Conservation (phyloP, 2,113 vertebrate genomes). For the Sphyrna mokarran region DNA sequence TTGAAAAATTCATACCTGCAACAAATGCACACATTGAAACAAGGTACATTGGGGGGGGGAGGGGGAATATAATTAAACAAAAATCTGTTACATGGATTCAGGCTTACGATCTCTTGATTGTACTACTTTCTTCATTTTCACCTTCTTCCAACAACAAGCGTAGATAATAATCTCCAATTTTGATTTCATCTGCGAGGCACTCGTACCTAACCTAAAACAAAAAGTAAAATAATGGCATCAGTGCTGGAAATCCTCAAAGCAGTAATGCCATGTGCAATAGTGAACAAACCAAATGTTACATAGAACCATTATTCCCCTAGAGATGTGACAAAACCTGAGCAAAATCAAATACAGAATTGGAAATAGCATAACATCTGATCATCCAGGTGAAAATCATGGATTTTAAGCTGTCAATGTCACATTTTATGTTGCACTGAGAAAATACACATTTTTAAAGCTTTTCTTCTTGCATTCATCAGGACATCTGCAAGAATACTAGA, state of each 20-base stretch:
- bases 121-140: conserved; percentile 83
- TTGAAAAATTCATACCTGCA: conserved; percentile 95
- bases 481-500: no score
- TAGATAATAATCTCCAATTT: conserved; percentile 96
- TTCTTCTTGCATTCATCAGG: no score
- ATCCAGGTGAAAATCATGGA: neutral
- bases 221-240: conserved; percentile 18
- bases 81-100: neutral
- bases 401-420: neutral
- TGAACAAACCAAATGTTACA: no score
- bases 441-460: no score
- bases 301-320: neutral
- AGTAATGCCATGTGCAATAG: neutral
- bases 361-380: neutral
- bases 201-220: conserved; percentile 84
- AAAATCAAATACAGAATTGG: neutral
- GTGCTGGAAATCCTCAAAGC: neutral
- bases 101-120: conserved; percentile 96
- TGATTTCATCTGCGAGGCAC: conserved; percentile 95
- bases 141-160: conserved; percentile 91
- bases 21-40: conserved; percentile 22
- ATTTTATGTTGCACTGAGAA: neutral
- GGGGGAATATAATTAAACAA: conserved; percentile 10
- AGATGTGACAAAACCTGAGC: no score
- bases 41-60: neutral